Evolutionary conservation across 2,113 vertebrate genomes (phyloP).

Genomic region (Psammodynastes pulverulentus): DNA sequence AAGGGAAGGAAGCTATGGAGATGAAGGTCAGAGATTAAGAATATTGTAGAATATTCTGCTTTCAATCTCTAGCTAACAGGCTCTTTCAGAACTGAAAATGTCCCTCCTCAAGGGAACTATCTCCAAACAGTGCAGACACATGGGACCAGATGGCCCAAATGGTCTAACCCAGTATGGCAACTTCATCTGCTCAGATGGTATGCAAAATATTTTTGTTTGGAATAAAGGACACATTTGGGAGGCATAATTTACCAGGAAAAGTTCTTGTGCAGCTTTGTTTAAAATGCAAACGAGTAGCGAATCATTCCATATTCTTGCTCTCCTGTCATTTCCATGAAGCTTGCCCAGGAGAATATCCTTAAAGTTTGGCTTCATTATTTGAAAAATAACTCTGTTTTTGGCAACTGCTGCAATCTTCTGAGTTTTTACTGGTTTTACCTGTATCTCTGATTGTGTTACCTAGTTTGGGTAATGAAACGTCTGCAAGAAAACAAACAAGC

Average conservation of each 20-base stretch:
- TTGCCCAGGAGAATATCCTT: background rate
- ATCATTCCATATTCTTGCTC: background rate
- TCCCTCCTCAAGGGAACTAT: background rate
- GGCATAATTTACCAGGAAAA: background rate
- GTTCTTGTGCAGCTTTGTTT: background rate
- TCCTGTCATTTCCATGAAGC: background rate
- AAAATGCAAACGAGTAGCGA: background rate
- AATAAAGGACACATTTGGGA: background rate
- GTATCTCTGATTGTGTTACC: background rate
- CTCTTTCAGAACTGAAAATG: background rate
- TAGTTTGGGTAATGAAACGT: background rate
- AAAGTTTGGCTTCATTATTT: constrained; percentile 23
- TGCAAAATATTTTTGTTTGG: background rate
- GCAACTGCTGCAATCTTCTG: constrained; percentile 29
- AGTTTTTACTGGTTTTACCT: constrained; percentile 18
- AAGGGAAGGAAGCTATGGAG: background rate
- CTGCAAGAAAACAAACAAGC: background rate
- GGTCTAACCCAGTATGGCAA: background rate
- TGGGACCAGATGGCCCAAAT: background rate
- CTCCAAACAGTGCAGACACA: background rate
- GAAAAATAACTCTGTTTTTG: constrained; percentile 48
- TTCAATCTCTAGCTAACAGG: background rate
- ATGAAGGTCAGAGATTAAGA: background rate
- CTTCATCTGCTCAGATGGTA: too few species aligned
- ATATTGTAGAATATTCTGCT: background rate